A percentile compares a stretch with the other conserved stretches of the same genome.
Evolutionary conservation across 2,888 invertebrate genomes (phyloP).

Genomic region (Lithophane socia): DNA sequence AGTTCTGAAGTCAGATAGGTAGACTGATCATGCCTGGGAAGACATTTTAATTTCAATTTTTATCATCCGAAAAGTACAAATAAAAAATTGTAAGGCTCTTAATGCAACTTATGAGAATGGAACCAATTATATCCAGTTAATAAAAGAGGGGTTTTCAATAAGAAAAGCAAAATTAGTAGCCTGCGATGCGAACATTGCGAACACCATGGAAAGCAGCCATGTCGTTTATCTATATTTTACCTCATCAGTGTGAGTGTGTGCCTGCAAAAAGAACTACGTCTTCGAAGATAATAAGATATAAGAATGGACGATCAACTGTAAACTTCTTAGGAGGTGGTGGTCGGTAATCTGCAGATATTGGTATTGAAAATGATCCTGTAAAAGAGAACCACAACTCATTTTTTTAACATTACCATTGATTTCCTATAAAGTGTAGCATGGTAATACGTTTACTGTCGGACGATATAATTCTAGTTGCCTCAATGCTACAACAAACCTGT

Average conservation of each 20-base stretch:
- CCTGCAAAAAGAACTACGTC: slow-evolving; percentile 74
- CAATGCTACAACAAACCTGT: slow-evolving; percentile 85
- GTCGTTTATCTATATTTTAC: slow-evolving; percentile 37
- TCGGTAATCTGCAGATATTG: slow-evolving; percentile 23
- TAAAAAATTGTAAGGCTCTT: no score
- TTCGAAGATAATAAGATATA: slow-evolving; percentile 70
- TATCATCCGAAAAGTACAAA: no score
- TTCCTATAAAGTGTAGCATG: neutral
- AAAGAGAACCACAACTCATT: slow-evolving; percentile 13
- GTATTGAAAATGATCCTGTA: slow-evolving; percentile 45
- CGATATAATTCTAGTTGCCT: neutral
- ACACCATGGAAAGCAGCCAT: slow-evolving; percentile 12
- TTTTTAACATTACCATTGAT: neutral
- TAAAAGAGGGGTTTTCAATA: neutral
- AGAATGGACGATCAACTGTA: slow-evolving; percentile 66
- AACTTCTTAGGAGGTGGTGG: slow-evolving; percentile 49
- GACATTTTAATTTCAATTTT: no score
- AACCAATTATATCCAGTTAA: neutral
- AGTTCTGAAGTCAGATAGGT: no score
- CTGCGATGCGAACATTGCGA: neutral
- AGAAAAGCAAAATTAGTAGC: slow-evolving; percentile 1
- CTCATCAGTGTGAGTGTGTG: slow-evolving; percentile 67
- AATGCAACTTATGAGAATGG: no score
- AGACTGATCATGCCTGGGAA: no score
- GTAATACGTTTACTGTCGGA: neutral